phyloP scores from a whole-genome alignment of 1,140 invertebrate species.

The Eriosoma lanigerum region DNA sequence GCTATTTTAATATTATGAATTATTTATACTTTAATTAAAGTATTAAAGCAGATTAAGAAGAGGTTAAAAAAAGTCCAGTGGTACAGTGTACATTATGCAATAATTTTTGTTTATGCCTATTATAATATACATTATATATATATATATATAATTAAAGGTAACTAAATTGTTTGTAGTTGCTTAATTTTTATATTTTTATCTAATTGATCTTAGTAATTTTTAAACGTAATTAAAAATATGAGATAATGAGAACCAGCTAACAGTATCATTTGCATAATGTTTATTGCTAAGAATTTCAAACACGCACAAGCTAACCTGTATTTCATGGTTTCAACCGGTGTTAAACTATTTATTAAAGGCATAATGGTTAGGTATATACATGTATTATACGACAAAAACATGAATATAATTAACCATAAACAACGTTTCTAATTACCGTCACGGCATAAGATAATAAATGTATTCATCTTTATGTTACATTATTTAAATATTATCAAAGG shows the following conservation, averaged over 20 bases:
- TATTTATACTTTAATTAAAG: too few relatives aligned
- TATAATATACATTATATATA: too few relatives aligned
- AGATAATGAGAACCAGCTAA: not conserved
- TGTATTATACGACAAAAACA: not conserved
- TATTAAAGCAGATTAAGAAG: too few relatives aligned
- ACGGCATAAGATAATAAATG: not conserved
- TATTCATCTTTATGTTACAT: not conserved
- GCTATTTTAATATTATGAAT: too few relatives aligned
- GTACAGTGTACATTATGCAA: too few relatives aligned
- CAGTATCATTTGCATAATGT: conserved; percentile 13
- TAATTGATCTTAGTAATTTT: conserved; percentile 5
- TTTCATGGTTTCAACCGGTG: not conserved
- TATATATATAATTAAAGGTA: too few relatives aligned
- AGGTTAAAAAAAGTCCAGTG: too few relatives aligned
- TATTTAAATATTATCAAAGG: too few relatives aligned
- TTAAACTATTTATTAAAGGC: conserved; percentile 23
- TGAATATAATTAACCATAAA: conserved; percentile 11
- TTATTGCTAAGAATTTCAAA: not conserved
- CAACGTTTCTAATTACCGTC: not conserved
- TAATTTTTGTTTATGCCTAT: too few relatives aligned
- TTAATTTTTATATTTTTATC: too few relatives aligned
- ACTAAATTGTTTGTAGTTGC: too few relatives aligned
- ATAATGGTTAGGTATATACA: not conserved
- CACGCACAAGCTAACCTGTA: not conserved
- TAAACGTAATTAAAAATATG: not conserved